A percentile compares a stretch with the other conserved stretches of the same genome.
Conservation (phyloP, 2,888 invertebrate genomes). For the Hetaerina titia region DNA sequence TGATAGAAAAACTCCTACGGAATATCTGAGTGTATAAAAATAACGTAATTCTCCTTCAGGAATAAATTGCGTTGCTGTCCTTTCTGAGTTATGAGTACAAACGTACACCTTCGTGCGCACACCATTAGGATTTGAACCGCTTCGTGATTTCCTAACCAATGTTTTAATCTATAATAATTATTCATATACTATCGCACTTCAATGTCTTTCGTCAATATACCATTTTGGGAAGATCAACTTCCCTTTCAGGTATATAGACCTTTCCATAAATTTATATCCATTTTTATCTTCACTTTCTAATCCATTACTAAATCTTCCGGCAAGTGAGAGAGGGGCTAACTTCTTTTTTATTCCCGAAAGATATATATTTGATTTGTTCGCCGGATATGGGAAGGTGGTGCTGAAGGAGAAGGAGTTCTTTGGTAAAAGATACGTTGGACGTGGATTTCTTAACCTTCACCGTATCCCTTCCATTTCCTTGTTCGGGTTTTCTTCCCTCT, state of each 20-base stretch:
- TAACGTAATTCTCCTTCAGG: too few relatives aligned
- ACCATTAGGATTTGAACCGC: neutral
- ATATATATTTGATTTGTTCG: neutral
- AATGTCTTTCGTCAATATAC: neutral
- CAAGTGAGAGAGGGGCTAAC: neutral
- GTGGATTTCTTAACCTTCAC: neutral
- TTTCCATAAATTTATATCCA: neutral
- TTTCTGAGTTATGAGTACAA: too few relatives aligned
- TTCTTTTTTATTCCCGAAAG: neutral
- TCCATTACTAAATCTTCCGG: neutral
- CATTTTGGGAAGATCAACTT: too few relatives aligned
- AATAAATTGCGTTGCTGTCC: too few relatives aligned
- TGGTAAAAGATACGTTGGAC: neutral
- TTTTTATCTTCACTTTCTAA: neutral
- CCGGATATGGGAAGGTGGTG: neutral
- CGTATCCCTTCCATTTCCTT: neutral
- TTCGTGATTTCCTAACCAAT: neutral
- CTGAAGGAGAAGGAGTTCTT: neutral
- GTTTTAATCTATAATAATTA: neutral
- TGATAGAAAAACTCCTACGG: too few relatives aligned
- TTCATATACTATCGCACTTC: neutral
- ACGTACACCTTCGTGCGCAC: too few relatives aligned
- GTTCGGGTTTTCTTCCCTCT: neutral
- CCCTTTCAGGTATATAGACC: neutral
- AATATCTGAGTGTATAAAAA: too few relatives aligned